Evolutionary conservation across 2,113 vertebrate species (phyloP), one percentile per base, ranked within the genome.

Genomic region (Hypocryptadius cinnamomeus): DNA sequence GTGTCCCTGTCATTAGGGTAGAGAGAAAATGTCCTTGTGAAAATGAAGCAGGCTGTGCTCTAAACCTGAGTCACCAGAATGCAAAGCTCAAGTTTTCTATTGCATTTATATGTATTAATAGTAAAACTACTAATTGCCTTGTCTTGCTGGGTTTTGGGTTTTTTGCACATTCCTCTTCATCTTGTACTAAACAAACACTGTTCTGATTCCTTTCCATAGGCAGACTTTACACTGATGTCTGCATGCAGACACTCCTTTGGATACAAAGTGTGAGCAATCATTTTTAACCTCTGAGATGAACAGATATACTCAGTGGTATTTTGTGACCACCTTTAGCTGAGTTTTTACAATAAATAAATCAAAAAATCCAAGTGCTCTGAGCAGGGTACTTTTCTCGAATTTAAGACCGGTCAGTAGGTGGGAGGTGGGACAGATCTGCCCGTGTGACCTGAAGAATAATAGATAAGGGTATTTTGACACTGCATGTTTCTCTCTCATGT

Each of bases 371-470:
- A 85, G 76, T 94, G 70, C 93, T 95, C 66, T 28, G 48, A 87
- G 87, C 64, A 96, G 61, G 60, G 68, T 95, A 21, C 42, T 68
- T 90, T 86, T 95, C 87, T 95, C 35, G 76, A 80, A 89, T 35
- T 63, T 28, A 66, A 91, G 97, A 91, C 90, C 73, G 93, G 90
- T 96, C 91, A 94, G 95, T 89, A 68, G 85, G 89, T 95, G 95
- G 92, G 84, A 97, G 90, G 94, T 97, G 93, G 96, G 84, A 97
- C 97, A 95, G 87, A 90, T 91, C 82, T 97, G 83, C 92, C 39
- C 45, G 11, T 70, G 84, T 97, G 94, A 97, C 96, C 97, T 96
- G 93, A 85, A 84, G 87, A 82, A 95, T 95, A 97, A 97, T 90
- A 96, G 92, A 90, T 93, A 90, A 96, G 77, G 91, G 79, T 95